phyloP scores from a whole-genome alignment of 2,797 vertebrate genomes.

The Apodemus agrarius region DNA sequence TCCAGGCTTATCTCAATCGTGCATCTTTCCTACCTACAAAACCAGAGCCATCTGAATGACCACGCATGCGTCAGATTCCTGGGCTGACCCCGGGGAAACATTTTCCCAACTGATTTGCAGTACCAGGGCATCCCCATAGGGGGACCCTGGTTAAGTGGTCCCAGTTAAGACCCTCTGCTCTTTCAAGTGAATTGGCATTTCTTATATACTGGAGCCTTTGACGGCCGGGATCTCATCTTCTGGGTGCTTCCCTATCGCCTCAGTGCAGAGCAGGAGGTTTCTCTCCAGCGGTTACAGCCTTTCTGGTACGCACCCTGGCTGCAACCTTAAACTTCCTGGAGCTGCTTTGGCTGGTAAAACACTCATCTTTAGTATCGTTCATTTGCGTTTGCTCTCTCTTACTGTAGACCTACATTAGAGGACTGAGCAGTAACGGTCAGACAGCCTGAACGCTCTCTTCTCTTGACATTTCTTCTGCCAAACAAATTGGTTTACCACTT shows the following conservation, averaged over 20 bases:
- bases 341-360: neutral
- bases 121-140: neutral
- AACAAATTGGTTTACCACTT: neutral
- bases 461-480: neutral
- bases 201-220: neutral
- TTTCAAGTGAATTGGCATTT: neutral
- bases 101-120: no score
- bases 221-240: neutral
- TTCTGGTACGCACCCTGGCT: neutral
- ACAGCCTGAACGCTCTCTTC: neutral
- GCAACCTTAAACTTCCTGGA: neutral
- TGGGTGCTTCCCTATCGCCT: neutral
- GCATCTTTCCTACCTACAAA: neutral
- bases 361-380: neutral
- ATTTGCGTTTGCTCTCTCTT: no score
- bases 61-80: neutral
- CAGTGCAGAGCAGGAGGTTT: neutral
- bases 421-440: neutral
- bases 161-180: neutral
- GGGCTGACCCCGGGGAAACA: neutral
- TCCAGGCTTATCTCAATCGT: neutral
- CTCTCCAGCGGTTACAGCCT: neutral
- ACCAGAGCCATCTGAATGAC: neutral
- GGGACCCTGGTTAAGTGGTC: neutral
- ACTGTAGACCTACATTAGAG: neutral